A percentile compares a stretch with the other conserved stretches of the same genome.
Conservation (phyloP, 2,113 vertebrate genomes). For the Actinemys pallida region DNA sequence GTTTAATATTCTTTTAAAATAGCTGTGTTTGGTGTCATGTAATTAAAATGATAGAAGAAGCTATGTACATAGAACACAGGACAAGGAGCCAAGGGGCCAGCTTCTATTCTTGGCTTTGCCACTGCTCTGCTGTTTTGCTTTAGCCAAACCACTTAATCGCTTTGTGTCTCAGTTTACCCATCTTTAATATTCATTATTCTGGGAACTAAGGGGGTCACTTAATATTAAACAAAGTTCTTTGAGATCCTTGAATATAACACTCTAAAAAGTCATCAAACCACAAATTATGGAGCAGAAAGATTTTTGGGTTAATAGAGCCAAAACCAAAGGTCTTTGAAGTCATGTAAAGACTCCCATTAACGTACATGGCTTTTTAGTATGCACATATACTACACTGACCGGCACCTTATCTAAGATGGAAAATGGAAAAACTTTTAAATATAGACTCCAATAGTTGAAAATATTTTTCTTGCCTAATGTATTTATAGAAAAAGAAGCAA, state of each 20-base stretch:
- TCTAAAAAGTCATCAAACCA: accelerated
- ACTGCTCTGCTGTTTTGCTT: background rate
- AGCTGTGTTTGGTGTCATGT: background rate
- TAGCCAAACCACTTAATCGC: background rate
- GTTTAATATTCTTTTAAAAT: background rate
- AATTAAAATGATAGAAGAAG: background rate
- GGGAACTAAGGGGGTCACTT: background rate
- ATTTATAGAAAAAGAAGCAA: background rate
- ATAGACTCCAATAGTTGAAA: background rate
- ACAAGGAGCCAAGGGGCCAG: background rate
- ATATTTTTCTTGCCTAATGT: background rate
- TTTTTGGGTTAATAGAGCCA: background rate
- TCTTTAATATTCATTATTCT: background rate
- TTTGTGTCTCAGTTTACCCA: background rate
- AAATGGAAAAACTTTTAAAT: background rate
- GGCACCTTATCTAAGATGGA: background rate
- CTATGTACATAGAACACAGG: background rate
- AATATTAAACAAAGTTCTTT: accelerated
- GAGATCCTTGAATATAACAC: accelerated
- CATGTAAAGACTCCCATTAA: background rate
- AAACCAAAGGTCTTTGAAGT: background rate
- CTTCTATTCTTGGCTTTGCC: background rate
- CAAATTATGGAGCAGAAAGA: background rate
- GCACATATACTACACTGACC: background rate
- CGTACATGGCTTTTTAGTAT: background rate